These are phyloP conservation scores for Lasioglossum malachurum DNA, from an alignment of 2,888 invertebrate genomes.

Conservation along the genomic window DNA sequence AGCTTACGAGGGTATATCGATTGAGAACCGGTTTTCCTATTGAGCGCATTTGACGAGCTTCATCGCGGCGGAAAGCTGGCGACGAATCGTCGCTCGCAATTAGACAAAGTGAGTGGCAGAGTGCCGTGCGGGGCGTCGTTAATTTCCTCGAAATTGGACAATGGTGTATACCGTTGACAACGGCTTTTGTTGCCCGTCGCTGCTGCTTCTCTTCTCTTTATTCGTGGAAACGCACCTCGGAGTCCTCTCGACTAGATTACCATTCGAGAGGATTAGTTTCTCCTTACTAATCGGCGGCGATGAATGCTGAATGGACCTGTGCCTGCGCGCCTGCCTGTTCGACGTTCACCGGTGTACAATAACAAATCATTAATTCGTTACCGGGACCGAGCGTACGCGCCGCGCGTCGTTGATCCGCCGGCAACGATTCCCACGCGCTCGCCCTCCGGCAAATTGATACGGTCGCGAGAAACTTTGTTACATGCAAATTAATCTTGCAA, in stretches of 20 bases:
- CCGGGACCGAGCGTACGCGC: background rate
- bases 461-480: background rate
- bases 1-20: background rate
- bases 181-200: slow-evolving; percentile 9
- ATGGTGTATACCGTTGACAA: background rate
- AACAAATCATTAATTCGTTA: slow-evolving; percentile 14
- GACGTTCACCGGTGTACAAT: slow-evolving; percentile 9
- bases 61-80: background rate
- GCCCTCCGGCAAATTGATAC: background rate
- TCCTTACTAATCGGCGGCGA: slow-evolving; percentile 24
- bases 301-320: background rate
- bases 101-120: slow-evolving; percentile 1
- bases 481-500: slow-evolving; percentile 17
- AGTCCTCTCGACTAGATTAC: slow-evolving; percentile 10
- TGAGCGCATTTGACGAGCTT: background rate
- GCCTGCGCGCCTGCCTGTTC: background rate
- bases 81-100: background rate
- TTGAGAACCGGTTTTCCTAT: background rate
- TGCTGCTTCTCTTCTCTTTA: background rate
- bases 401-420: background rate
- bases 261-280: slow-evolving; percentile 31
- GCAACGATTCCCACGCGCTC: slow-evolving; percentile 1
- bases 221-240: background rate
- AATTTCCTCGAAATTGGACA: slow-evolving; percentile 35
- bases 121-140: slow-evolving; percentile 1